Evolutionary conservation across 2,888 invertebrate genomes (phyloP).

Genomic region (Serrognathus titanus): DNA sequence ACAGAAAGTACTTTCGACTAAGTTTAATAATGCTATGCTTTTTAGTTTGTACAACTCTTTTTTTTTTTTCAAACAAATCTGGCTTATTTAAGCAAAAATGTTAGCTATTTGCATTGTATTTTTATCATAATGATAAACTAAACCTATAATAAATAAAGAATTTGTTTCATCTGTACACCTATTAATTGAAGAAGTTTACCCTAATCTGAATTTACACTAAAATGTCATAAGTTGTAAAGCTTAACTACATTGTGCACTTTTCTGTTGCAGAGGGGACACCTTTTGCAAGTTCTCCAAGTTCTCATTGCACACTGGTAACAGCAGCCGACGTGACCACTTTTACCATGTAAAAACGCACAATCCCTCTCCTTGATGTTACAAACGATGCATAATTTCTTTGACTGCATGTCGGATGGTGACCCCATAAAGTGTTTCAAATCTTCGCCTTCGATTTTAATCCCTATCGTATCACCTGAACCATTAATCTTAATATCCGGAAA

Average conservation of each 20-base stretch:
- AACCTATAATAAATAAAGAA: conserved; percentile 16
- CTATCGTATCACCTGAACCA: too few species aligned
- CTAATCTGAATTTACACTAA: background rate
- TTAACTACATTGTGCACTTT: conserved; percentile 64
- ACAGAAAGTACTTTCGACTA: too few species aligned
- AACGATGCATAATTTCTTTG: conserved; percentile 56
- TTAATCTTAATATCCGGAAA: background rate
- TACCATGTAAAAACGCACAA: conserved; percentile 66
- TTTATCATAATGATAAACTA: too few species aligned
- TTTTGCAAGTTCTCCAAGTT: conserved; percentile 60
- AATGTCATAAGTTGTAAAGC: conserved; percentile 51
- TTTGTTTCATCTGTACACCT: conserved; percentile 21
- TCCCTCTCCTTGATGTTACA: conserved; percentile 63
- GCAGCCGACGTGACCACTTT: conserved; percentile 65
- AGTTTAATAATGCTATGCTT: too few species aligned
- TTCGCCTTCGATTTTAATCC: background rate
- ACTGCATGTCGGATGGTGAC: conserved; percentile 27
- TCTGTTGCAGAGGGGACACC: conserved; percentile 68
- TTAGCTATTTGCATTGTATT: too few species aligned
- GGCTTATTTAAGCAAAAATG: too few species aligned
- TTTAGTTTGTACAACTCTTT: too few species aligned
- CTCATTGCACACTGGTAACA: conserved; percentile 68
- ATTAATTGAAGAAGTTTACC: conserved; percentile 4
- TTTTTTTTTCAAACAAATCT: too few species aligned
- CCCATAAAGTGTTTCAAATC: conserved; percentile 3